Evolutionary conservation across 2,888 invertebrate genomes (phyloP).

Genomic region (Metallyticus violacea): DNA sequence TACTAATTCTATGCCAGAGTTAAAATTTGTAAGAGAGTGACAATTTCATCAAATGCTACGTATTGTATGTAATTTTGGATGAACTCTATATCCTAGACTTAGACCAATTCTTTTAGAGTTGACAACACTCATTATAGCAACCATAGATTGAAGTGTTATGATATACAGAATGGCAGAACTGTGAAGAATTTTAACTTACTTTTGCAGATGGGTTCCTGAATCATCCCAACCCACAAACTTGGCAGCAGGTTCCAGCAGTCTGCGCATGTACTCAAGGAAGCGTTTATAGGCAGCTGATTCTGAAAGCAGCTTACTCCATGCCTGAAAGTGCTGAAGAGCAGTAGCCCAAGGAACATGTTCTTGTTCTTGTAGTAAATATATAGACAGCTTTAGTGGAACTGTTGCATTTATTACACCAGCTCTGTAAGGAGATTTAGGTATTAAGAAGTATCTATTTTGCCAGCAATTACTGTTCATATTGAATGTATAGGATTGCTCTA

Average conservation of each 20-base stretch:
- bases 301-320: conserved; percentile 70
- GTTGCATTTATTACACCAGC: conserved; percentile 63
- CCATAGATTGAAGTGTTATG: too few relatives aligned
- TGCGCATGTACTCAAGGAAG: conserved; percentile 59
- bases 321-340: conserved; percentile 69
- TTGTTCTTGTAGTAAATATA: conserved; percentile 64
- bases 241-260: conserved; percentile 57
- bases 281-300: conserved; percentile 67
- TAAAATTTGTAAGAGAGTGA: too few relatives aligned
- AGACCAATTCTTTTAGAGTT: too few relatives aligned
- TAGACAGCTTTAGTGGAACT: conserved; percentile 61
- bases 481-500: too few relatives aligned
- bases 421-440: conserved; percentile 46
- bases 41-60: too few relatives aligned
- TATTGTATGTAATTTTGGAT: too few relatives aligned
- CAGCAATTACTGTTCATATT: too few relatives aligned
- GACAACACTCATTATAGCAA: too few relatives aligned
- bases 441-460: too few relatives aligned
- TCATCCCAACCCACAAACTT: conserved; percentile 63
- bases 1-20: too few relatives aligned
- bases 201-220: conserved; percentile 60
- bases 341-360: conserved; percentile 86
- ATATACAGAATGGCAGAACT: too few relatives aligned
- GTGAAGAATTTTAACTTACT: conserved; percentile 48
- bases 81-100: too few relatives aligned